Evolutionary conservation across 2,888 invertebrate species (phyloP), one percentile per base, ranked within the genome.

Genomic region (Helicoverpa assulta): DNA sequence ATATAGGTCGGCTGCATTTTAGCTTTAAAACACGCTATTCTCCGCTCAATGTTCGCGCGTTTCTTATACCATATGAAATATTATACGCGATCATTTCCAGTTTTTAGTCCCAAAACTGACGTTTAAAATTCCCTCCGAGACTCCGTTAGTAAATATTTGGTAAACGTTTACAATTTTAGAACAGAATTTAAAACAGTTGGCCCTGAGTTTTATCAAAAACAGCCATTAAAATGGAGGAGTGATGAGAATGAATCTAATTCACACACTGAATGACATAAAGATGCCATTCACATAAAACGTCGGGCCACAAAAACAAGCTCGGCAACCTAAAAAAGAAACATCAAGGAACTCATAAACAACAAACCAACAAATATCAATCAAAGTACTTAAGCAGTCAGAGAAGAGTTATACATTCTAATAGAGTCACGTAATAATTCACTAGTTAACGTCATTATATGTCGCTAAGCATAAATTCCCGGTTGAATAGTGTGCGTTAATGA

Each of bases 1-100:
- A 93, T 92, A 87, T 91, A 87, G 93, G 93, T 89, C 92, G 88
- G 82, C 87, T 89, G 90, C 89, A 89, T 89, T 90, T 89, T 87
- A 83, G 84, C 86, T 85, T 90, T 90, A 87, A 88, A 86, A 84
- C 85, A 86, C 80, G 84, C 81, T 78, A 78, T 81, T 83, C 80
- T 73, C 65, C 71, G 78, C 80, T 85, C 76, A 81, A 82, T 80
- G 80, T 78, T 81, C 75, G 78, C 40, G 53, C 62, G 43, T 76
- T 84, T 81, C 82, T 82, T 85, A 78, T 72, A 83, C 80, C 67
- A 59, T 50, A 54, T 78, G 71, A 82, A 78, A 81, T 82, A 80
- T 77, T 76, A 61, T 64, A 53, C 26, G 37, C 40, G 29, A 59
- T 61, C 70, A 66, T 68, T 71, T 64, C 29, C 1, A 54, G 8